phyloP scores from a whole-genome alignment of 2,797 vertebrate genomes.

The Fundulus diaphanus region DNA sequence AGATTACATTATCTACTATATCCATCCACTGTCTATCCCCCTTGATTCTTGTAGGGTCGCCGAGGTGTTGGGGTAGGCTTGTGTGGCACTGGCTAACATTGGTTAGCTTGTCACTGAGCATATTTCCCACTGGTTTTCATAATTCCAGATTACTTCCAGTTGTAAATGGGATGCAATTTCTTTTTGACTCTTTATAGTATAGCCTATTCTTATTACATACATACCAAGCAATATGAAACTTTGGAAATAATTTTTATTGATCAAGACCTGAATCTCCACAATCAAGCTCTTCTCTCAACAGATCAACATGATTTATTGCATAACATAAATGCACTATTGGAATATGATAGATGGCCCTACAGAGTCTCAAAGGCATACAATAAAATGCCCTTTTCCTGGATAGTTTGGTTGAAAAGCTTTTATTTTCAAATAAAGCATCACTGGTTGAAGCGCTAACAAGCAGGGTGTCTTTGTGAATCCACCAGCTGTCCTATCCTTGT shows the following conservation, averaged over 20 bases:
- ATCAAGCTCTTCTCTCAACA: slow-evolving; percentile 4
- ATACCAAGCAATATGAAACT: not conserved
- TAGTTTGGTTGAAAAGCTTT: not conserved
- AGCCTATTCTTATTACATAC: too few species aligned
- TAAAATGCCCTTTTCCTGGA: not conserved
- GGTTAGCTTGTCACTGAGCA: not conserved
- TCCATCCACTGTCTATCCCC: too few species aligned
- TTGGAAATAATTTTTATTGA: not conserved
- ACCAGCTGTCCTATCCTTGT: not conserved
- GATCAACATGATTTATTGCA: slow-evolving; percentile 22
- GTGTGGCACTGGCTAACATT: not conserved
- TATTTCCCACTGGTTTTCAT: not conserved
- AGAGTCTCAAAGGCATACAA: not conserved
- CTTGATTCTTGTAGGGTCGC: too few species aligned
- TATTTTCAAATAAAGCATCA: not conserved
- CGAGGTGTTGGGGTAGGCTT: too few species aligned
- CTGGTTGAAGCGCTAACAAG: not conserved
- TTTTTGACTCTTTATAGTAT: too few species aligned
- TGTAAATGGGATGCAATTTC: too few species aligned
- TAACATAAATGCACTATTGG: slow-evolving; percentile 30
- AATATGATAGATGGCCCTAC: slow-evolving; percentile 20
- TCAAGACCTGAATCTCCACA: not conserved
- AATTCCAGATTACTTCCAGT: not conserved
- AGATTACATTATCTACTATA: too few species aligned
- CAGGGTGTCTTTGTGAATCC: not conserved